Percentiles rank a stretch among this genome's conserved stretches.
These are phyloP conservation scores for Manis pentadactyla DNA, from an alignment of 2,797 vertebrate genomes.

Conservation along the genomic window DNA sequence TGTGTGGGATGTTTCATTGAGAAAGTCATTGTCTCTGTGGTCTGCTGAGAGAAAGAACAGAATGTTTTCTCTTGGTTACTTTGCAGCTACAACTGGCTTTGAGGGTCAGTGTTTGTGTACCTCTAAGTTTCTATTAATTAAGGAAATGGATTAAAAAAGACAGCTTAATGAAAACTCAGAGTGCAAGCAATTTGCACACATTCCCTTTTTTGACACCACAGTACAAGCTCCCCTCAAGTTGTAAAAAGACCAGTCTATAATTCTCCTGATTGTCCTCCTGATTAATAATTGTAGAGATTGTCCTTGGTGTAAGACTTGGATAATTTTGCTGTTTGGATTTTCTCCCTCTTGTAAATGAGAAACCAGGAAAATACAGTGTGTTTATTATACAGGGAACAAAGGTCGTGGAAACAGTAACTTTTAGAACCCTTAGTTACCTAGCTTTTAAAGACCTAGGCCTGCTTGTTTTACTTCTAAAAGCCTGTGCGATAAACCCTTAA, in stretches of 20 bases:
- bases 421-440: constrained; percentile 28
- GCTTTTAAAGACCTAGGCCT: background rate
- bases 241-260: background rate
- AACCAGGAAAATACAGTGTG: constrained; percentile 44
- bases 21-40: constrained; percentile 17
- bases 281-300: background rate
- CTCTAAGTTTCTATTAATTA: constrained; percentile 48
- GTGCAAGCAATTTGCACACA: background rate
- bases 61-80: constrained; percentile 24
- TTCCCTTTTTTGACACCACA: background rate
- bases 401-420: constrained; percentile 51
- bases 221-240: background rate
- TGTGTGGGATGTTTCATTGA: background rate
- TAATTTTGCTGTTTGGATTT: constrained; percentile 45
- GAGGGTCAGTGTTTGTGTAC: background rate
- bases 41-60: constrained; percentile 44
- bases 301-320: background rate
- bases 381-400: constrained; percentile 58
- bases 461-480: constrained; percentile 52
- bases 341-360: constrained; percentile 66
- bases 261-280: background rate
- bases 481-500: constrained; percentile 13
- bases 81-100: constrained; percentile 29
- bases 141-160: constrained; percentile 44
- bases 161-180: background rate